Percentiles rank a stretch among this genome's conserved stretches.
Evolutionary conservation across 2,888 invertebrate species (phyloP).

Genomic region (Drosophila melanosoma): DNA sequence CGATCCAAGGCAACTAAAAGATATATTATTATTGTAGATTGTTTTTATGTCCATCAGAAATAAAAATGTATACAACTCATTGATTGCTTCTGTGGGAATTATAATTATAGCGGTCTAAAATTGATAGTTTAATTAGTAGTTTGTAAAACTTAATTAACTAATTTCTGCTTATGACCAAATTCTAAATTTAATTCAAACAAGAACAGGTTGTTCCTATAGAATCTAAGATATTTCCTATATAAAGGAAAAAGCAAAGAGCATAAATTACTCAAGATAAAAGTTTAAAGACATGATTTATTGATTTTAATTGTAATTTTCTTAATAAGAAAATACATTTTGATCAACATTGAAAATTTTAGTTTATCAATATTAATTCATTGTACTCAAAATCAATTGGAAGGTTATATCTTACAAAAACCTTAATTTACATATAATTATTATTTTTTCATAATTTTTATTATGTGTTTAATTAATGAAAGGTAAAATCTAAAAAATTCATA

Average conservation of each 20-base stretch:
- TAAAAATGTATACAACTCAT: background rate
- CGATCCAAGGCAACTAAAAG: background rate
- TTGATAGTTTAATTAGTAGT: background rate
- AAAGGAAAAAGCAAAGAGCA: background rate
- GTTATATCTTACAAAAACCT: background rate
- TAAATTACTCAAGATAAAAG: background rate
- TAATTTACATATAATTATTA: background rate
- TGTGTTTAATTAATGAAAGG: background rate
- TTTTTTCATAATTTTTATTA: background rate
- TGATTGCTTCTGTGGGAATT: background rate
- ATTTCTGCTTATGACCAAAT: no score
- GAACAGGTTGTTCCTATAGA: background rate
- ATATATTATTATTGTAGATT: background rate
- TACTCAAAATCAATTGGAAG: background rate
- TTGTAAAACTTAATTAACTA: background rate
- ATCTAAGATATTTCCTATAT: background rate
- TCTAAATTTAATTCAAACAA: background rate
- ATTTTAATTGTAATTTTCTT: background rate
- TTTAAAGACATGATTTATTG: background rate
- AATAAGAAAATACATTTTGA: background rate
- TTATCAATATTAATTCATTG: background rate
- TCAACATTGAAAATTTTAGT: background rate
- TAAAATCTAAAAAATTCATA: no score
- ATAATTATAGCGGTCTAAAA: background rate
- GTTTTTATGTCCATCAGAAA: background rate